Evolutionary conservation across 2,888 invertebrate genomes (phyloP), one percentile per base, ranked within the genome.

Genomic region (Coenonympha arcania): DNA sequence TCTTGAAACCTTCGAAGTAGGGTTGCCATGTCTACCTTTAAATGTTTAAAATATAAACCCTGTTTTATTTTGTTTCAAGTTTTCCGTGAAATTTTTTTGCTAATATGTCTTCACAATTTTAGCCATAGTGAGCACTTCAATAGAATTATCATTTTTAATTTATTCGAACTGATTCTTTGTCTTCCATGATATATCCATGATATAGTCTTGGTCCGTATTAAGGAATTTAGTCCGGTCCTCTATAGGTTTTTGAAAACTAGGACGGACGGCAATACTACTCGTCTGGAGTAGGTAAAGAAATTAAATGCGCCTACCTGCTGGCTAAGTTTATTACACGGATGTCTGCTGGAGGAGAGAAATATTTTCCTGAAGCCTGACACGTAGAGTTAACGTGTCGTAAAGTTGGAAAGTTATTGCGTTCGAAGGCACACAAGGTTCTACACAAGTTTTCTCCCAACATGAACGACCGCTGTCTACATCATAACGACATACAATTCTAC

Each of bases 271-370:
- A 45, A 45, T n/a, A 6, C 18, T 20, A 33, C n/a, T 20, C 11
- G 13, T 8, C 34, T 18, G 16, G 19, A 16, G n/a, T n/a, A n/a
- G 54, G 41, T 36, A 45, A 54, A 54, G 40, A 50, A 54, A 54
- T 54, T 54, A 54, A 54, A 42, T 48, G 44, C 49, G 45, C 42
- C 48, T 52, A 52, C 50, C 50, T 54, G 43, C 18, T 30, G 40
- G 42, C 68, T 73, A 71, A 77, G 63, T 74, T 77, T 75, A 77
- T 73, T 72, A 69, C 68, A 34, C 48, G 43, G 55, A 59, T 68
- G 66, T 66, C 69, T 66, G 65, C 40, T 31, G 30, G 36, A 42
- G 36, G 19, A 41, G 36, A 22, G 20, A 22, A 41, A 50, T 50
- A 50, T 36, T 50, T 44, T 36, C 36, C 22, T 30, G 18, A 16